Evolutionary conservation across 2,797 vertebrate genomes (phyloP), one percentile per base, ranked within the genome.

Genomic region (Gila robusta): DNA sequence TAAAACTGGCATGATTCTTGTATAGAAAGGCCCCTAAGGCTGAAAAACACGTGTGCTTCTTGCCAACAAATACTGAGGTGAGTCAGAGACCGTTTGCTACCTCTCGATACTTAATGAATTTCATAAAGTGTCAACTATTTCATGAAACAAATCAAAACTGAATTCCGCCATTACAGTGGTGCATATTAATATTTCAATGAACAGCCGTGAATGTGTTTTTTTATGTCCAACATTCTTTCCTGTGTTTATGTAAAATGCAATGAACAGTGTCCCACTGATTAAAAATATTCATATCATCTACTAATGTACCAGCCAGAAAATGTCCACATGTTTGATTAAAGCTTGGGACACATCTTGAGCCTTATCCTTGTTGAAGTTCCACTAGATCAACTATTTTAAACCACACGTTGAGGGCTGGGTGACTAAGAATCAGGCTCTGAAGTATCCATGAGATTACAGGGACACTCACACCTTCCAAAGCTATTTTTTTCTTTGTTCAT

Each of bases 371-470:
- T 59, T 71, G 67, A 23, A 77, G 62, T 69, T 85, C 26, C 83
- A 72, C 76, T 85, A 79, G 83, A 72, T 79, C 26, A 44, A 64
- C 67, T 85, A 80, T 72, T 86, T 85, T 80, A 81, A 81, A 73
- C 28, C 41, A 37, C 21, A 1, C 16, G 10, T 80, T 32, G 66
- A 80, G 28, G 5, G 23, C 39, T 37, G 14, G 39, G 52, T 79
- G 66, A 79, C 37, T 8, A 11, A 59, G 21, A 67, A 79, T 41
- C 54, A 71, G 28, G 23, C 6, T 39, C 21, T 59, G 26, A 70
- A 70, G 83, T 73, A 23, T 73, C 67, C 17, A 26, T 67, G 44
- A 81, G 78, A 86, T 86, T 73, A 67, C 56, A 66, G 23, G 54
- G 56, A 74, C 70, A 74, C 28, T 81, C 41, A 80, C 77, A 73